phyloP scores from a whole-genome alignment of 2,797 vertebrate species.

The Enteromius trimaculatus region DNA sequence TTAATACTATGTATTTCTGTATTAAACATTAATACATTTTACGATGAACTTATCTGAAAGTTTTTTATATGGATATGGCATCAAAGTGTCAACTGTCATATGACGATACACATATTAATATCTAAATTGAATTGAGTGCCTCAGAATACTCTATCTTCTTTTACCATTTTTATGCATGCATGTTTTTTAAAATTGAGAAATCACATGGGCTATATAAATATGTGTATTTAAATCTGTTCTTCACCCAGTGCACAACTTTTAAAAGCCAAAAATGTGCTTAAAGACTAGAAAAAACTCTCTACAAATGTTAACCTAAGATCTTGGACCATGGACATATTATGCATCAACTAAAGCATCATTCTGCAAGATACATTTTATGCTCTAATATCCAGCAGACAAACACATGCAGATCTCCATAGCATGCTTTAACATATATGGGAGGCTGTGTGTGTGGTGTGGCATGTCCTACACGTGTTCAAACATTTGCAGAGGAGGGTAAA shows the following conservation, averaged over 20 bases:
- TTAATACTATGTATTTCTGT: background rate
- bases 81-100: background rate
- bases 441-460: slow-evolving; percentile 22
- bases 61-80: background rate
- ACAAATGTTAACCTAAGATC: no score
- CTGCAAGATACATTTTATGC: background rate
- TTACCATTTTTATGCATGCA: background rate
- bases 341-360: background rate
- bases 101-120: background rate
- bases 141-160: background rate
- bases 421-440: slow-evolving; percentile 11
- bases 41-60: background rate
- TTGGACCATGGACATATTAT: background rate
- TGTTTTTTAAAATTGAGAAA: background rate
- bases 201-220: background rate
- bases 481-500: slow-evolving; percentile 45
- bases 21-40: background rate
- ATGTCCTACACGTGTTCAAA: slow-evolving; percentile 45
- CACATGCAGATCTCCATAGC: background rate
- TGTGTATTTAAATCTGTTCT: background rate
- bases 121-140: background rate
- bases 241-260: background rate
- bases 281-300: background rate
- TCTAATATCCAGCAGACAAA: background rate
- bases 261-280: background rate